Evolutionary conservation across 2,888 invertebrate species (phyloP).

Genomic region (Eustalomyia histrio): DNA sequence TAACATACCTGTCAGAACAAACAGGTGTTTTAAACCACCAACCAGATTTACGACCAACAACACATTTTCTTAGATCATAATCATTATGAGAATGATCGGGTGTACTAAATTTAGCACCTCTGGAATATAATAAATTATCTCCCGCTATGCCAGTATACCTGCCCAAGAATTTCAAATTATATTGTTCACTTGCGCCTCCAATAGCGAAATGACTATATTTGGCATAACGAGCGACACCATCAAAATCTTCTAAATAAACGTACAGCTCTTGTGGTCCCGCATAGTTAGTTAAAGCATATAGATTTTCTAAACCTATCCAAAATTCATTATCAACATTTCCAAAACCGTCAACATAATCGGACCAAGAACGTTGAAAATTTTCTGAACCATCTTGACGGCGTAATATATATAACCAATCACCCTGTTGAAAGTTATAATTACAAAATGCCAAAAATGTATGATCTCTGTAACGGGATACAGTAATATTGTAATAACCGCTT

Average conservation of each 20-base stretch:
- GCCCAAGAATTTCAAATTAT: conserved; percentile 28
- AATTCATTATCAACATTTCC: conserved; percentile 38
- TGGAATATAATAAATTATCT: conserved; percentile 18
- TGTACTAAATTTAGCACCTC: conserved; percentile 28
- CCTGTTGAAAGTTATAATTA: conserved; percentile 16
- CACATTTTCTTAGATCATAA: too few species aligned
- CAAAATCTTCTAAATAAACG: conserved; percentile 33
- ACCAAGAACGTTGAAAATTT: conserved; percentile 32
- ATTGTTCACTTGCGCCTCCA: conserved; percentile 13
- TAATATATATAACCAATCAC: conserved; percentile 45
- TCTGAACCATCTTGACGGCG: conserved; percentile 32
- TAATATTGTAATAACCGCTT: conserved; percentile 41
- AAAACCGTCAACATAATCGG: conserved; percentile 33
- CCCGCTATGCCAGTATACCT: conserved; percentile 35
- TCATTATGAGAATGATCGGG: conserved; percentile 25
- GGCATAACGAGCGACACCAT: conserved; percentile 18
- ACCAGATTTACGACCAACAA: conserved; percentile 16
- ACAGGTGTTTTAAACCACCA: conserved; percentile 32
- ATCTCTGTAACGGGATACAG: neutral
- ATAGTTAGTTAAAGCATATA: conserved; percentile 29
- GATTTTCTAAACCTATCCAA: conserved; percentile 43
- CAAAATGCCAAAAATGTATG: conserved; percentile 5
- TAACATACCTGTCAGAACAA: conserved; percentile 32
- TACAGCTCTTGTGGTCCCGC: conserved; percentile 41
- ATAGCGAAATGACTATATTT: conserved; percentile 37